Conservation (phyloP, 2,797 vertebrate genomes). For the Periparus ater region DNA sequence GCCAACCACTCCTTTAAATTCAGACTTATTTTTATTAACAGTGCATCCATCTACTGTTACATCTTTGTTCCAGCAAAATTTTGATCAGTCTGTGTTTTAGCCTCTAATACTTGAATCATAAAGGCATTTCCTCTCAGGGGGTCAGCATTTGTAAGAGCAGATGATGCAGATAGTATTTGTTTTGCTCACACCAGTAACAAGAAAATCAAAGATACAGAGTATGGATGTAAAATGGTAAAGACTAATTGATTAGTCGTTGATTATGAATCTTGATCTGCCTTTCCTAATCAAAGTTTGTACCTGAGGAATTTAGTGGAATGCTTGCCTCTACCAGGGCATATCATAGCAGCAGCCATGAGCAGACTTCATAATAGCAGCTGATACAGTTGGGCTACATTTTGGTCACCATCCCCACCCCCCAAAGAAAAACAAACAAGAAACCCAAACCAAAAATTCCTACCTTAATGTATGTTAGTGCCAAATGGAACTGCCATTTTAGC, state of each 20-base stretch:
- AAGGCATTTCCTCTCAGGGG: neutral
- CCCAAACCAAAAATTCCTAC: neutral
- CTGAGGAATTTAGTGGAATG: neutral
- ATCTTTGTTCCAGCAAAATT: neutral
- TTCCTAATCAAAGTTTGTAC: neutral
- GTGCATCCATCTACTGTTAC: neutral
- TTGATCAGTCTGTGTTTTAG: neutral
- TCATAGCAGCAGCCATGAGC: neutral
- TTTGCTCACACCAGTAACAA: neutral
- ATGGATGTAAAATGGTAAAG: neutral
- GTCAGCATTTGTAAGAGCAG: neutral
- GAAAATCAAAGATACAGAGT: neutral
- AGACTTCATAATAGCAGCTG: neutral
- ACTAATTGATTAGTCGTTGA: neutral
- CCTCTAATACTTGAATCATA: neutral
- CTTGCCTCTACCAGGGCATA: neutral
- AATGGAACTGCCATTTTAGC: neutral
- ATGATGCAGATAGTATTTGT: neutral
- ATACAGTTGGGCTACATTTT: neutral
- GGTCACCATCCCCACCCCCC: neutral
- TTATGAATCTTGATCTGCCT: neutral
- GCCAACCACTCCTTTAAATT: neutral
- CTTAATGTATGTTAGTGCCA: neutral
- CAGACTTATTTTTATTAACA: neutral
- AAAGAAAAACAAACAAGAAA: neutral